Base-by-base conservation (phyloP, 2,888 invertebrate genomes). In the Brenthis daphne region DNA sequence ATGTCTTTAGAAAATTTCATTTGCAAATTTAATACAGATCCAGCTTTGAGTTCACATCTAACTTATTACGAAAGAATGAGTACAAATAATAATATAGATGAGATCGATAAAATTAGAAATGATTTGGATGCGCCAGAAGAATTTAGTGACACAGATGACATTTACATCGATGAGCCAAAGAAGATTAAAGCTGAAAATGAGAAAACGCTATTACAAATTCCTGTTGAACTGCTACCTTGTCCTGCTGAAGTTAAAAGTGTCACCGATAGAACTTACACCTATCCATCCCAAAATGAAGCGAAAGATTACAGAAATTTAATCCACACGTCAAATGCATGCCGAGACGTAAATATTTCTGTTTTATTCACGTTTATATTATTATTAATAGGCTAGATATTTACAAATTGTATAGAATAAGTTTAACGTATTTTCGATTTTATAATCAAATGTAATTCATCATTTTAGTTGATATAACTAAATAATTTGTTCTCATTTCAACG, bases 1-100 rank as follows among this genome's bases (percentile, higher is more conserved):
- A 94, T 94, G 77, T 94, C 95, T 69, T 93, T 97, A 73, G 96
- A 96, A 83, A 95, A 96, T 83, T 94, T 96, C 82, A 94, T 95
- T 79, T 97, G 97, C 87, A 94, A 94, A 85, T 93, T 95, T 82
- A 95, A 94, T 79, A 80, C 82, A 53, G 86, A 88, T 72, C 85
- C 88, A 61, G 80, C 87, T 68, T 78, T 85, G 72, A 89, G 86
- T 81, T 86, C 89, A 72, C 90, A 90, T 77, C 85, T 89, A 76
- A 83, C 87, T 77, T 92, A 89, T 78, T 90, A 86, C 72, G 92
- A 92, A 80, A 84, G 85, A 73, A 85, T 85, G 70, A 84, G 88
- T 75, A 84, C 84, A 73, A 84, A 85, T 70, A 90, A 88, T 82
- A 86, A 85, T 83, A 80, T 89, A 73, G 82, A 82, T 71, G 87